Base-by-base conservation (phyloP, 2,113 vertebrate genomes). In the Corvus moneduloides region DNA sequence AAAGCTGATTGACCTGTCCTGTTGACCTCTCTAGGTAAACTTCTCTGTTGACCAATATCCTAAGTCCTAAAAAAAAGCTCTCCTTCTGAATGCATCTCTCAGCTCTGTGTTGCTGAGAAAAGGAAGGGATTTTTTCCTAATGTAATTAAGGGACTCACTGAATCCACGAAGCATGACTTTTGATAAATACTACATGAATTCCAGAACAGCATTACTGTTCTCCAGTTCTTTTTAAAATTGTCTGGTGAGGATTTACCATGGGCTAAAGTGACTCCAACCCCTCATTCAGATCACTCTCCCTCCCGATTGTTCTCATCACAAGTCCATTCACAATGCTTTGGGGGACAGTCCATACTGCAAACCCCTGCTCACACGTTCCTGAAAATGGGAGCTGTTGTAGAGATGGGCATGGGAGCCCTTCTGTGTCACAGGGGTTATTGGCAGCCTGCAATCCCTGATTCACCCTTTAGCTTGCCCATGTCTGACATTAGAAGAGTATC, bases 261-360 rank as follows among this genome's bases (percentile, higher is more conserved):
- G n/a, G 28, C 35, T 73, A 20, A 77, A 88, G 24, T 62, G 61
- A 74, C 6, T 56, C 12, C 48, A 78, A 20, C 8, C 11, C 22
- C 24, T 84, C 30, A 44, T 62, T 73, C 30, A 46, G 15, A 63
- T 56, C 33, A 32, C n/a, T 68, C 4, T 61, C 7, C 24, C 9
- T 66, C 49, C 6, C 0, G 2, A 0, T 37, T 71, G 14, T 35
- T 81, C 46, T 16, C 9, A 9, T 39, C 41, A 41, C 32, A n/a
- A 41, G 35, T 63, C 79, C 32, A 26, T 23, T 24, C 7, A 22
- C 0, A 2, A 4, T 44, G 7, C 14, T 73, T 71, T 63, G 58
- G 16, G 23, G 24, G 24, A 4, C 15, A 68, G 21, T 30, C 49
- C 0, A 0, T 58, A 28, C 19, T 1, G 1, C 39, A 69, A 16